These are phyloP conservation scores for Amblyopsis hoosieri DNA, from an alignment of 2,797 vertebrate species.

Conservation along the genomic window DNA sequence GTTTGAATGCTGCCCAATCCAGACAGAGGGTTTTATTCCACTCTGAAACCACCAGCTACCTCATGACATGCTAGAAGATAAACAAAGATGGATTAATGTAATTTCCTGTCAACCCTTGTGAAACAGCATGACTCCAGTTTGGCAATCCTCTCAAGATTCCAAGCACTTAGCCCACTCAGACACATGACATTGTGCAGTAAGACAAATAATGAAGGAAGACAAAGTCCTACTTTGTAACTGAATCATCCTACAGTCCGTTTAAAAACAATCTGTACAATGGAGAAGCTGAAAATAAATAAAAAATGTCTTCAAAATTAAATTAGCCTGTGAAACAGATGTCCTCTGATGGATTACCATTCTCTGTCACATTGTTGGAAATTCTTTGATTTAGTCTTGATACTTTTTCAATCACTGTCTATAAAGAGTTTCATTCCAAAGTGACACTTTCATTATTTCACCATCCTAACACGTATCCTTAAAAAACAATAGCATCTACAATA, in stretches of 20 bases:
- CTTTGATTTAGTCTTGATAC: slow-evolving; percentile 31
- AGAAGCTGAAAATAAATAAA: slow-evolving; percentile 21
- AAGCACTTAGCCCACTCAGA: slow-evolving; percentile 28
- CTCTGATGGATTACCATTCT: slow-evolving; percentile 32
- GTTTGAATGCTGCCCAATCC: too few relatives aligned
- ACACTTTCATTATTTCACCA: too few relatives aligned
- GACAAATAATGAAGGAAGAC: slow-evolving; percentile 29
- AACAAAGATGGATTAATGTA: slow-evolving; percentile 31
- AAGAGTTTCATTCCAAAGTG: too few relatives aligned
- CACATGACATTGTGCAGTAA: slow-evolving; percentile 29
- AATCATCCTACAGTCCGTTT: slow-evolving; percentile 2
- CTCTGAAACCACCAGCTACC: slow-evolving; percentile 14
- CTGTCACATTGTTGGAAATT: slow-evolving; percentile 32
- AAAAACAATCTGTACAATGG: not conserved
- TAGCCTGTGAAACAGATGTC: slow-evolving; percentile 20
- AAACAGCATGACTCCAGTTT: slow-evolving; percentile 50
- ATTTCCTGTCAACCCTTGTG: slow-evolving; percentile 52
- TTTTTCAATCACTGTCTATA: not conserved
- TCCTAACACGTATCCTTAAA: too few relatives aligned
- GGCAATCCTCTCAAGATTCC: slow-evolving; percentile 42
- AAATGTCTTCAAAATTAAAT: not conserved
- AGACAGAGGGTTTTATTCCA: slow-evolving; percentile 9
- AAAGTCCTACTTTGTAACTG: slow-evolving; percentile 29
- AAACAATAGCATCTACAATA: too few relatives aligned
- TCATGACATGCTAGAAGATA: slow-evolving; percentile 6